phyloP scores from a whole-genome alignment of 30 jellyfish, hydroid and myxozoan species.

The Chrysaora quinquecirrha region DNA sequence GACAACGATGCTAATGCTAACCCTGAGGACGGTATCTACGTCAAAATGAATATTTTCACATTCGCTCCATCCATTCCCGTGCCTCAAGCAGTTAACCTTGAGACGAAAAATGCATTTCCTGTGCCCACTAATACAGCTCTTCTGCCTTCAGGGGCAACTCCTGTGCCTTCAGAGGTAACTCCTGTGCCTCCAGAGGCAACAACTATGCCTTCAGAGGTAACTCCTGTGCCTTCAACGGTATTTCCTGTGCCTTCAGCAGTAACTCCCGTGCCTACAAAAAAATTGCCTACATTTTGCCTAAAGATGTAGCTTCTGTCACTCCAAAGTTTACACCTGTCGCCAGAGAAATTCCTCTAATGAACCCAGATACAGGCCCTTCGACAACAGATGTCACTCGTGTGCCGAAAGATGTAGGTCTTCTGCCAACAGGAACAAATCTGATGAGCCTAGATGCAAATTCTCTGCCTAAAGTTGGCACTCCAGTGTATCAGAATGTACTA shows the following conservation, averaged over 20 bases:
- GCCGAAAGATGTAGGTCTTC: too few relatives aligned
- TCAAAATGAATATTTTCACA: not conserved
- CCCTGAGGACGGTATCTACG: not conserved
- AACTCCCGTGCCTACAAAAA: not conserved
- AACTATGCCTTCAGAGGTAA: not conserved
- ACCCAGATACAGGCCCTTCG: too few relatives aligned
- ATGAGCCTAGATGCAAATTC: too few relatives aligned
- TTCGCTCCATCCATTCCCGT: not conserved
- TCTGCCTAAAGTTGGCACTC: too few relatives aligned
- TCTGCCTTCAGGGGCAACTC: not conserved
- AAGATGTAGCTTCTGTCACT: too few relatives aligned
- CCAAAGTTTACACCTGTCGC: too few relatives aligned
- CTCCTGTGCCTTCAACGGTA: not conserved
- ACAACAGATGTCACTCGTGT: too few relatives aligned
- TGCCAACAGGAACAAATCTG: too few relatives aligned
- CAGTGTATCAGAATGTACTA: too few relatives aligned
- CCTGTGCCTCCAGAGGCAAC: not conserved
- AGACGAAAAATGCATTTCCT: not conserved
- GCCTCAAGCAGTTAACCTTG: not conserved
- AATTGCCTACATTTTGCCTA: too few relatives aligned
- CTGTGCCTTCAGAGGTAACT: not conserved
- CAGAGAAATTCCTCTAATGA: too few relatives aligned
- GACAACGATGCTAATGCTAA: not conserved
- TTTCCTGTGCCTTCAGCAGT: not conserved
- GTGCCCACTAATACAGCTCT: not conserved